Evolutionary conservation across 2,113 vertebrate species (phyloP).

Genomic region (Grus americana): DNA sequence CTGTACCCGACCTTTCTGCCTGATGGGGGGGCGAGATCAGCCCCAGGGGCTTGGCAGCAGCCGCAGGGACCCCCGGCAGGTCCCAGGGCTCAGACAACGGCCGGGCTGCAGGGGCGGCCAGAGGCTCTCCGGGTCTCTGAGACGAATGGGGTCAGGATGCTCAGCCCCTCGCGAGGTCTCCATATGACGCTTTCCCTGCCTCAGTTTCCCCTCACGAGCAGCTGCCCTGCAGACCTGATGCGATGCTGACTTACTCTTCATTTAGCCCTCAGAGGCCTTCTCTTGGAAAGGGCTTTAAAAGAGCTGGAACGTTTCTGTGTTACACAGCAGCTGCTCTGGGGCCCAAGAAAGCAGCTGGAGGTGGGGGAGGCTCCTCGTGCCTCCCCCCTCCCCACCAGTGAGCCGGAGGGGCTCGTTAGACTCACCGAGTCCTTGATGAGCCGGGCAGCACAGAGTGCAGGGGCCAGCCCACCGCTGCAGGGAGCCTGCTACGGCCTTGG

Average conservation of each 20-base stretch:
- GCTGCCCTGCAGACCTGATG: fast-evolving
- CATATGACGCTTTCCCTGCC: fast-evolving
- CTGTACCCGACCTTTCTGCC: not conserved
- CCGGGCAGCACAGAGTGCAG: fast-evolving
- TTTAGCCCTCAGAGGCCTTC: not conserved
- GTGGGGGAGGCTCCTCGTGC: not conserved
- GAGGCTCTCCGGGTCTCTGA: not conserved
- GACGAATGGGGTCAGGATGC: fast-evolving
- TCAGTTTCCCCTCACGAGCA: not conserved
- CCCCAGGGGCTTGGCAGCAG: not conserved
- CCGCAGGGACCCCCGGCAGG: fast-evolving
- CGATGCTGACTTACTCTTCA: fast-evolving
- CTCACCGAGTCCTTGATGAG: fast-evolving
- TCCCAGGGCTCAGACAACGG: not conserved
- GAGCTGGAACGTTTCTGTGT: not conserved
- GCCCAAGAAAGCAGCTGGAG: not conserved
- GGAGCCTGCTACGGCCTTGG: not conserved
- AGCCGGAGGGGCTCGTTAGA: not conserved
- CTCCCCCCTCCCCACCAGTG: not conserved
- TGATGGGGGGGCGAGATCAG: not conserved
- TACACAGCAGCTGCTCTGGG: not conserved
- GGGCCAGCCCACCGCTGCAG: not conserved
- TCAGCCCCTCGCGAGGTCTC: not conserved
- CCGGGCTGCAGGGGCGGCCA: not conserved
- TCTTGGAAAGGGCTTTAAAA: not conserved